Percentiles rank a stretch among this genome's conserved stretches.
Conservation (phyloP, 2,113 vertebrate species). For the Sclerurus mexicanus region DNA sequence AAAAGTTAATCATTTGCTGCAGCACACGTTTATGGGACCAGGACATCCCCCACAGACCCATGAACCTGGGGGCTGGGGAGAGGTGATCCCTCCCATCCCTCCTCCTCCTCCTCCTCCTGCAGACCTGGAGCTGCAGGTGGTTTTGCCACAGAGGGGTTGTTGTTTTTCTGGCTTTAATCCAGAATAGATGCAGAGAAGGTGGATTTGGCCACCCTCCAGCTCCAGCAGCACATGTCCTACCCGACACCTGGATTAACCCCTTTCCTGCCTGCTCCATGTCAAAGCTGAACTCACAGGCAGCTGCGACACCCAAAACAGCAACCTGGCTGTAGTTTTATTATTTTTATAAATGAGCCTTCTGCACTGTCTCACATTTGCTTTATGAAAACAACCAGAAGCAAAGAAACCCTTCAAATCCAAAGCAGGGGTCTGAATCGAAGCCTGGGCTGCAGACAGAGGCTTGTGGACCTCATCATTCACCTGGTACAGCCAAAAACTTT, state of each 20-base stretch:
- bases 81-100: not conserved
- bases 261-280: not conserved
- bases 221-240: constrained; percentile 6
- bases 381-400: not conserved
- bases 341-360: not conserved
- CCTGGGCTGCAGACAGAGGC: not conserved
- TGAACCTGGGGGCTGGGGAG: not conserved
- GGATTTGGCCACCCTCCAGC: constrained; percentile 17
- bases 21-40: rapidly evolving
- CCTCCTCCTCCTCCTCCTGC: not conserved
- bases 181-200: constrained; percentile 45
- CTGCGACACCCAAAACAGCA: rapidly evolving
- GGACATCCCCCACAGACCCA: rapidly evolving
- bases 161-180: constrained; percentile 21
- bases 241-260: constrained; percentile 32
- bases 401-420: not conserved
- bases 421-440: not conserved
- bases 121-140: constrained; percentile 20
- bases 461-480: not conserved
- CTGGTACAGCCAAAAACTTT: not conserved
- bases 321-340: not conserved
- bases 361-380: not conserved
- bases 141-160: not conserved
- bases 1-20: constrained; percentile 29
- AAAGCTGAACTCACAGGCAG: not conserved